Conservation (phyloP, 1,140 invertebrate genomes). For the Pogonomyrmex californicus region DNA sequence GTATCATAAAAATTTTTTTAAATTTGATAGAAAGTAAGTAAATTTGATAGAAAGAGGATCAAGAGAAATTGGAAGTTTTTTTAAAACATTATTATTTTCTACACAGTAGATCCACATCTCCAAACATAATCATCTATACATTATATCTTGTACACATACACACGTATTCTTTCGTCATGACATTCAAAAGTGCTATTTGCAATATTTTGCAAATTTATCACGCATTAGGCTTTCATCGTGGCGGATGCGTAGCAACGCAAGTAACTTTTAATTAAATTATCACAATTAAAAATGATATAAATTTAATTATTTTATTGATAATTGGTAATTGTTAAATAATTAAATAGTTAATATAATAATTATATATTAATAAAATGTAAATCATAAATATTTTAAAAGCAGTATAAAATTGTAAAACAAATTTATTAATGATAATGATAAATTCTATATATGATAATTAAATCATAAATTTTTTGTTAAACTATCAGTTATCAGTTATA, state of each 20-base stretch:
- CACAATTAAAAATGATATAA: not conserved
- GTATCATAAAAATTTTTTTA: not conserved
- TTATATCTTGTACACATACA: slow-evolving; percentile 21
- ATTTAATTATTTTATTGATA: not conserved
- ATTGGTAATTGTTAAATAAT: not conserved
- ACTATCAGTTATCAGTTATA: not conserved
- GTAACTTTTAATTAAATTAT: slow-evolving; percentile 37
- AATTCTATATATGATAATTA: not conserved
- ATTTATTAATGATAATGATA: not conserved
- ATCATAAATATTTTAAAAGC: not conserved
- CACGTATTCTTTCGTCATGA: not conserved
- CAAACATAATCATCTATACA: slow-evolving; percentile 49
- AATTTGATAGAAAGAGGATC: not conserved
- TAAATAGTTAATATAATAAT: not conserved
- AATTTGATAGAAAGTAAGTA: not conserved
- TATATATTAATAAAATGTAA: not conserved
- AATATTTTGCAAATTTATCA: slow-evolving; percentile 22
- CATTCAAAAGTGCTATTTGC: slow-evolving; percentile 40
- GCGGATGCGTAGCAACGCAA: slow-evolving; percentile 4
- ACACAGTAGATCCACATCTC: slow-evolving; percentile 59
- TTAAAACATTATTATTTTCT: slow-evolving; percentile 72
- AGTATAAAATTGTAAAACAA: not conserved
- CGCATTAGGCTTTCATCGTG: slow-evolving; percentile 32
- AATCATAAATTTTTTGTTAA: not conserved
- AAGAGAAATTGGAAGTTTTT: slow-evolving; percentile 10